Evolutionary conservation across 2,888 invertebrate genomes (phyloP), one percentile per base, ranked within the genome.

Genomic region (Drosophila imparisetae): DNA sequence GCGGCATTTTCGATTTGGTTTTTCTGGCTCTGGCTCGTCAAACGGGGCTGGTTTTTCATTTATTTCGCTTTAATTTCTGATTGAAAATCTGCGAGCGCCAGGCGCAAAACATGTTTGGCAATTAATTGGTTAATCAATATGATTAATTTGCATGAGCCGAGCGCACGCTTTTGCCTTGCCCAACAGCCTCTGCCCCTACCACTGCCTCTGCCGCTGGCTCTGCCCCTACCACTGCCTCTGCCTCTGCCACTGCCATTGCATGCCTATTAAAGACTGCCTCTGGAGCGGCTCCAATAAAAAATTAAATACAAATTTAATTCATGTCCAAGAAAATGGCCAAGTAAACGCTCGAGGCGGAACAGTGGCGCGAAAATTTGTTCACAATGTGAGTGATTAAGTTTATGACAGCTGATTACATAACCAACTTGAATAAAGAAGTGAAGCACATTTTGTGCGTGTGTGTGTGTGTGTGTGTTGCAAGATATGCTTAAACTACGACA

Each of bases 81-180:
- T 85, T 86, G 84, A 86, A 86, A 84, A 81, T 79, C 77, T 81
- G 79, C 59, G 68, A 66, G 72, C 66, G 71, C 66, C 69, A 58
- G 52, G 61, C 77, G 74, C 45, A 45, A 86, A 85, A 85, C 86
- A 86, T 84, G 85, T 86, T 86, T 81, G 81, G 55, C 78, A 82
- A 82, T 88, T 88, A 83, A 87, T 87, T 88, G 83, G 81, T 85
- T 87, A 86, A 86, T 87, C 85, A 80, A 81, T 80, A 76, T 86
- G 81, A 83, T 85, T 85, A 83, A 85, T 87, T 87, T 87, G 88
- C 83, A 88, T 88, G 78, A 82, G 67, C 76, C 61, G 66, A 62
- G 75, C 67, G 83, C 84, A 82, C 80, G 72, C 82, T 76, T 84
- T 71, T 29, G 42, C 21, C 42, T 21, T 21, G 21, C 42, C 42